Percentiles rank a stretch among this genome's conserved stretches.
Evolutionary conservation across 2,888 invertebrate genomes (phyloP).

Genomic region (Drosophila parthenogenetica): DNA sequence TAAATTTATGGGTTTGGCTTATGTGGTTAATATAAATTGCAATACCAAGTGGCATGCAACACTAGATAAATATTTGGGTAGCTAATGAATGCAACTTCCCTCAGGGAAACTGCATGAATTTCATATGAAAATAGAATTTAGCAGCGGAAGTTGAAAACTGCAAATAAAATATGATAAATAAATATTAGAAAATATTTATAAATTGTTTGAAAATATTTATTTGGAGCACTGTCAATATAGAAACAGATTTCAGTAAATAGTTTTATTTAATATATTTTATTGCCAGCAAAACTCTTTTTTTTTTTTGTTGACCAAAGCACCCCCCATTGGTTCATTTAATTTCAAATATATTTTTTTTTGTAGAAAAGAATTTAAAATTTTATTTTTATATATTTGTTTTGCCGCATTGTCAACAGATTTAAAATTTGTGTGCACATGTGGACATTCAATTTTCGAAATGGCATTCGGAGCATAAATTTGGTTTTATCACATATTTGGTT

Average conservation of each 20-base stretch:
- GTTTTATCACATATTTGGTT: constrained; percentile 18
- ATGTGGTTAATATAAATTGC: constrained; percentile 15
- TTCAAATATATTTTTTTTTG: background rate
- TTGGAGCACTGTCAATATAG: too few relatives aligned
- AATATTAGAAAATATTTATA: background rate
- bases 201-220: background rate
- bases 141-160: too few relatives aligned
- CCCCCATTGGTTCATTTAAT: background rate
- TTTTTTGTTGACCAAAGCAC: too few relatives aligned
- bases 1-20: constrained; percentile 40
- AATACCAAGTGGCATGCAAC: background rate
- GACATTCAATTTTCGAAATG: background rate
- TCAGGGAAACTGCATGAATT: background rate
- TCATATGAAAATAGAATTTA: background rate
- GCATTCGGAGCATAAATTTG: constrained; percentile 22
- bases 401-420: constrained; percentile 1
- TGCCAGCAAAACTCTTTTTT: too few relatives aligned
- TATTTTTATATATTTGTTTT: background rate
- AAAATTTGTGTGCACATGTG: constrained; percentile 2
- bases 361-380: background rate
- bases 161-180: background rate
- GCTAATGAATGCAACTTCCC: background rate
- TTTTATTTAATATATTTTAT: too few relatives aligned
- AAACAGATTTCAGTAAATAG: too few relatives aligned
- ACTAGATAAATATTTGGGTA: background rate